Percentiles rank a stretch among this genome's conserved stretches.
These are phyloP conservation scores for Passer domesticus DNA, from an alignment of 2,113 vertebrate species.

Conservation along the genomic window DNA sequence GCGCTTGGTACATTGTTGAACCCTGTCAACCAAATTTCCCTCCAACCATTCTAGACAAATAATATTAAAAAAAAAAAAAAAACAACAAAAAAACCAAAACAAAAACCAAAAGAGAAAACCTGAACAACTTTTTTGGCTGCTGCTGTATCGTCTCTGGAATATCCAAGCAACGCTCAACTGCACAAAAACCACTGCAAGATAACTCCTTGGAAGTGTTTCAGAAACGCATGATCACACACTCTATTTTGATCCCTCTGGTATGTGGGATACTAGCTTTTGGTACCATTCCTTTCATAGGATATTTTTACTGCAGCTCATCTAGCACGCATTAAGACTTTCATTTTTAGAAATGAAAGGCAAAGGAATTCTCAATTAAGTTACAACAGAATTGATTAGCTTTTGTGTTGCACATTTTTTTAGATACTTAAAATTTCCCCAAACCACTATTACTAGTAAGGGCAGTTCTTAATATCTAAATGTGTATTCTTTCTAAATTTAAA, in stretches of 20 bases:
- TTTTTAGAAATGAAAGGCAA: background rate
- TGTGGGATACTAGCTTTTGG: background rate
- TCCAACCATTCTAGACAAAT: background rate
- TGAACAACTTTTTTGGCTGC: background rate
- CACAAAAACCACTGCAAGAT: background rate
- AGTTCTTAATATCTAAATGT: background rate
- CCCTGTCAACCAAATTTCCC: background rate
- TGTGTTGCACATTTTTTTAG: background rate
- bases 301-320: background rate
- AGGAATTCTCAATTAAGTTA: background rate
- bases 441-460: background rate
- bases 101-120: background rate
- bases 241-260: slow-evolving; percentile 13
- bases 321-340: background rate
- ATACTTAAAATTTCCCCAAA: background rate
- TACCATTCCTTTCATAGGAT: background rate
- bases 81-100: background rate
- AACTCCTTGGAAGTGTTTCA: slow-evolving; percentile 7
- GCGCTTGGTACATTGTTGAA: background rate
- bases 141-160: background rate
- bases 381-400: background rate
- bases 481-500: background rate
- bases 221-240: background rate
- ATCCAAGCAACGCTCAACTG: background rate
- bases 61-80: background rate